phyloP scores from a whole-genome alignment of 2,797 vertebrate species.

The Cephalopachus bancanus region DNA sequence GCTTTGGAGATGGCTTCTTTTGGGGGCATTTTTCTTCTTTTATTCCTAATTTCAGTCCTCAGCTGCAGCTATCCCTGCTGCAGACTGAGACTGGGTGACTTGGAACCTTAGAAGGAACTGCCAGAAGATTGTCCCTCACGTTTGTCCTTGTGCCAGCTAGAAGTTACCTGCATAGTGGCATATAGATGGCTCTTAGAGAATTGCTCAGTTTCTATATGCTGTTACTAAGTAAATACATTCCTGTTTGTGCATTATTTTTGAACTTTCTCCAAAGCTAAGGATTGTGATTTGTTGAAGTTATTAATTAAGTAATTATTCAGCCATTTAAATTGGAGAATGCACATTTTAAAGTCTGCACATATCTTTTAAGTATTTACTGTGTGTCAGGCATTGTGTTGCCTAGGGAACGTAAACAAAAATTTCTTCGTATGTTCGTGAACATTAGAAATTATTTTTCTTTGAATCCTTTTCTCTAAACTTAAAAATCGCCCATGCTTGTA shows the following conservation, averaged over 20 bases:
- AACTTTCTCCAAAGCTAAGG: neutral
- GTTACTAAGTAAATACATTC: neutral
- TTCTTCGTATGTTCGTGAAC: neutral
- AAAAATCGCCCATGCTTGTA: neutral
- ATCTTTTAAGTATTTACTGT: neutral
- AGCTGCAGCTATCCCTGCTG: neutral
- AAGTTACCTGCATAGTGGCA: neutral
- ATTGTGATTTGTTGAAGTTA: neutral
- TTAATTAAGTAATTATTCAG: neutral
- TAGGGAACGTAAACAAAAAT: neutral
- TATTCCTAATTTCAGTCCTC: neutral
- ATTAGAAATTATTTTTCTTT: constrained; percentile 53
- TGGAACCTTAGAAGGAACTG: neutral
- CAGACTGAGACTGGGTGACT: neutral
- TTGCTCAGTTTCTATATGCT: neutral
- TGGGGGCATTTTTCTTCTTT: neutral
- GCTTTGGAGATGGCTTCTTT: neutral
- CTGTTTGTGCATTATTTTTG: neutral
- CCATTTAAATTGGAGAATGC: neutral
- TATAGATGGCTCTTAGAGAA: neutral
- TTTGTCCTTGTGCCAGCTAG: neutral
- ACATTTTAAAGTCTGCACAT: neutral
- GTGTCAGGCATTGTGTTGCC: neutral
- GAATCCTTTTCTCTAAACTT: constrained; percentile 14
- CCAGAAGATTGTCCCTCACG: neutral